These are phyloP conservation scores for Bufo gargarizans DNA, from an alignment of 2,113 vertebrate genomes.

Conservation along the genomic window DNA sequence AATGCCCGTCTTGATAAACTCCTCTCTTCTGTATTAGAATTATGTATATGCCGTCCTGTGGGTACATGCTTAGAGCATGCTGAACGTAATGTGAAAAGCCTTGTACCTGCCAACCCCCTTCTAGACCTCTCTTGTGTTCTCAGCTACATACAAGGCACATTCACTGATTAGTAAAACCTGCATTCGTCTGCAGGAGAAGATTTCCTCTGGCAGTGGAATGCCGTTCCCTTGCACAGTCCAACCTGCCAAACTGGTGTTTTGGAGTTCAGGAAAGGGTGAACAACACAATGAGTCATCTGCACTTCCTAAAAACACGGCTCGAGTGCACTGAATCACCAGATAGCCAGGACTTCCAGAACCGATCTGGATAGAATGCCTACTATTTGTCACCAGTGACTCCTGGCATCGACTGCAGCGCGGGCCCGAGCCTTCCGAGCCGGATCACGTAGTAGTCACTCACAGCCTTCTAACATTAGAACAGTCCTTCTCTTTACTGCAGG, in stretches of 20 bases:
- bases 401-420: neutral
- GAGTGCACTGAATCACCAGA: constrained; percentile 2
- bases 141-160: neutral
- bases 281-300: constrained; percentile 63
- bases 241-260: constrained; percentile 59
- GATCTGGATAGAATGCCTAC: neutral
- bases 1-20: too few relatives aligned
- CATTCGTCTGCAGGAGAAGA: constrained; percentile 44
- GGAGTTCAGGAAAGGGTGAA: constrained; percentile 62
- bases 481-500: too few relatives aligned
- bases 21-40: too few relatives aligned
- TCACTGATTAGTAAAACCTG: constrained; percentile 36
- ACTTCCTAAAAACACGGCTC: constrained; percentile 54
- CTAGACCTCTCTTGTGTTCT: neutral
- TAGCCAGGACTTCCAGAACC: constrained; percentile 1
- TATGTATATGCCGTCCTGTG: neutral
- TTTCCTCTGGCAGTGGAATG: constrained; percentile 57
- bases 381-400: neutral
- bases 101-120: neutral
- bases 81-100: neutral
- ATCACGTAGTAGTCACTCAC: neutral
- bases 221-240: constrained; percentile 58
- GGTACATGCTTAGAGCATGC: neutral
- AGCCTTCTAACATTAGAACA: too few relatives aligned
- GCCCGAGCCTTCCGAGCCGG: too few relatives aligned